Evolutionary conservation across 2,113 vertebrate species (phyloP), one percentile per base, ranked within the genome.

Genomic region (Reinhardtius hippoglossoides): DNA sequence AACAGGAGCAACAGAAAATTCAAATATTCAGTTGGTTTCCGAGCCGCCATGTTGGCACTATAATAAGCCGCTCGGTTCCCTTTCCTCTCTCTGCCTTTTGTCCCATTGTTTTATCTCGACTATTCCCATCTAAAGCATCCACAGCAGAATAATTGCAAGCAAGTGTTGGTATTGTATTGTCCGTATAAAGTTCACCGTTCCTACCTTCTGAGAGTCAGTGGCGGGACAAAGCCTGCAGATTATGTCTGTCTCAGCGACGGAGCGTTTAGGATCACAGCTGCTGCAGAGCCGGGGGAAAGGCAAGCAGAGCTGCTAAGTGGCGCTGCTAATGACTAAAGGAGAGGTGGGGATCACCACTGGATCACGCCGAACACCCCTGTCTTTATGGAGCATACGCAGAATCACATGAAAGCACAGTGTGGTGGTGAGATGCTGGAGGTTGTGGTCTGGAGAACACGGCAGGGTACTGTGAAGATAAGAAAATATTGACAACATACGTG

Each of bases 311-410:
- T 78, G 82, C 93, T 94, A 93, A 93, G 87, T 69, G 26, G 86
- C 14, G 76, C 94, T 90, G 91, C 92, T 95, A 95, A 95, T 95
- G 92, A 95, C 66, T 93, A 54, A 50, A 50, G 84, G 82, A 82
- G 87, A 85, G 92, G 86, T 65, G 68, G 56, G 81, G 76, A 81
- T 74, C 24, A 24, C 48, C 20, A 75, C 58, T 20, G 74, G 74
- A 64, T 85, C 54, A 72, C 2, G 48, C 15, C 31, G 48, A 68
- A 74, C 44, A 63, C 52, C 46, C 65, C 20, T 9, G 57, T 31
- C 48, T 48, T 40, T 42, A 52, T 57, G 50, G 46, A 77, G 52
- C 56, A 31, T 4, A 58, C 8, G 21, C 50, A 54, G 40, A 24
- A 23, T 20, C 3, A 67, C 61, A 50, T 18, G 8, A 65, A 24